Evolutionary conservation across 2,888 invertebrate species (phyloP).

Genomic region (Habroteleia sp.): DNA sequence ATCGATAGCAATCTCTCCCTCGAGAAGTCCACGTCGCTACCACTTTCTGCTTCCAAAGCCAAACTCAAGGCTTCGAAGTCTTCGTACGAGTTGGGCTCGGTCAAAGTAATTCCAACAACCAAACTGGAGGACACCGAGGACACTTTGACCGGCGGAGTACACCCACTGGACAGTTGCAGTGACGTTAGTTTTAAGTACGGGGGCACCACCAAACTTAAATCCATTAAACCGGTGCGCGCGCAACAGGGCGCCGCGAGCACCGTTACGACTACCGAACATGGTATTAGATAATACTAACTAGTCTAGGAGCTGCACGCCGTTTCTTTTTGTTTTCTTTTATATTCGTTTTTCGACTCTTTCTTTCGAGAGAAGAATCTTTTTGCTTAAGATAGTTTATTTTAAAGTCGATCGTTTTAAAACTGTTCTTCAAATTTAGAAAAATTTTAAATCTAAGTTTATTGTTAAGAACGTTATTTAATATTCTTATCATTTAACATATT

Average conservation of each 20-base stretch:
- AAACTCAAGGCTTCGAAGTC: conserved; percentile 77
- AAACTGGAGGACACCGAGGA: conserved; percentile 80
- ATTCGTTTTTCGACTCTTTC: conserved; percentile 6
- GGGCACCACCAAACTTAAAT: conserved; percentile 90
- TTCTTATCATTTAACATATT: no score
- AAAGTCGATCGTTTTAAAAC: no score
- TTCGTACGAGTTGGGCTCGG: conserved; percentile 78
- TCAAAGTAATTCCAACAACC: conserved; percentile 79
- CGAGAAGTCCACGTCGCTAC: conserved; percentile 78
- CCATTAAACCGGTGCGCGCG: conserved; percentile 83
- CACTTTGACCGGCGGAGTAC: conserved; percentile 80
- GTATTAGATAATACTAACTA: conserved; percentile 10
- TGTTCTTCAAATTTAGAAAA: no score
- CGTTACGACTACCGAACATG: not conserved
- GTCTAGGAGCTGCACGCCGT: not conserved
- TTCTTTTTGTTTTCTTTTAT: not conserved
- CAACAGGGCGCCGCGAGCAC: conserved; percentile 5
- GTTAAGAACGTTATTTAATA: no score
- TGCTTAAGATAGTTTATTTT: no score
- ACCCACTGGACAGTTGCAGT: conserved; percentile 88
- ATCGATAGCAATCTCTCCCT: conserved; percentile 70
- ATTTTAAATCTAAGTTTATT: no score
- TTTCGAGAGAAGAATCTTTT: no score
- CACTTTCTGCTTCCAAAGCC: conserved; percentile 73
- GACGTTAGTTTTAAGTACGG: conserved; percentile 91